Evolutionary conservation across 2,113 vertebrate species (phyloP).

Genomic region (Ceyx margarethae): DNA sequence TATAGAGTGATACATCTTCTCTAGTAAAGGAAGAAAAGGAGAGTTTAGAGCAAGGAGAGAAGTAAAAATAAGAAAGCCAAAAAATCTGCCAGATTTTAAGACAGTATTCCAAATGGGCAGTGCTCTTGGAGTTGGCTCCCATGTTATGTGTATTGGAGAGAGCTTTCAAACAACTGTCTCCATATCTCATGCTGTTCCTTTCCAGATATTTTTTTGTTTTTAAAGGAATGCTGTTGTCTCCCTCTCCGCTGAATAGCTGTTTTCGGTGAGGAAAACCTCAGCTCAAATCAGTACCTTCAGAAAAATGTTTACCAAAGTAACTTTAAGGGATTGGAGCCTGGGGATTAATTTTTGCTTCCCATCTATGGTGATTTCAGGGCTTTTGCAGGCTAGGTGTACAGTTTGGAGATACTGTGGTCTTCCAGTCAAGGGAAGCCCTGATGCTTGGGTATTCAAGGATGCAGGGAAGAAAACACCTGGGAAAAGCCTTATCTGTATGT

Average conservation of each 20-base stretch:
- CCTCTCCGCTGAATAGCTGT: neutral
- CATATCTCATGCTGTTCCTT: neutral
- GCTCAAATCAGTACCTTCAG: neutral
- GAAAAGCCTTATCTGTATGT: neutral
- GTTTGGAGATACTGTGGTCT: rapidly evolving
- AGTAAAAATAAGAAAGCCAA: neutral
- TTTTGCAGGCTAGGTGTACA: neutral
- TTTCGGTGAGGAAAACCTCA: neutral
- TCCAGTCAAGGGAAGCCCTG: neutral
- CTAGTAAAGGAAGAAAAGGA: neutral
- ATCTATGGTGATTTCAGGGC: neutral
- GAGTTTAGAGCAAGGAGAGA: neutral
- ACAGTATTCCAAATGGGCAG: neutral
- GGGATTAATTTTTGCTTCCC: neutral
- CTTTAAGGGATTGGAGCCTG: neutral
- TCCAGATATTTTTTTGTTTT: neutral
- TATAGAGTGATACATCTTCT: neutral
- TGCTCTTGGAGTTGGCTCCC: neutral
- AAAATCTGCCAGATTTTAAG: neutral
- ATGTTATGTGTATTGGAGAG: neutral
- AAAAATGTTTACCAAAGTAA: neutral
- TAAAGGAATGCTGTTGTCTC: neutral
- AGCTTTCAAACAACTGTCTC: neutral
- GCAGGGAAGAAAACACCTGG: neutral
- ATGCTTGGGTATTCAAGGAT: neutral